Percentiles rank a stretch among this genome's conserved stretches.
These are phyloP conservation scores for Eutrigla gurnardus DNA, from an alignment of 2,797 vertebrate species.

Conservation along the genomic window DNA sequence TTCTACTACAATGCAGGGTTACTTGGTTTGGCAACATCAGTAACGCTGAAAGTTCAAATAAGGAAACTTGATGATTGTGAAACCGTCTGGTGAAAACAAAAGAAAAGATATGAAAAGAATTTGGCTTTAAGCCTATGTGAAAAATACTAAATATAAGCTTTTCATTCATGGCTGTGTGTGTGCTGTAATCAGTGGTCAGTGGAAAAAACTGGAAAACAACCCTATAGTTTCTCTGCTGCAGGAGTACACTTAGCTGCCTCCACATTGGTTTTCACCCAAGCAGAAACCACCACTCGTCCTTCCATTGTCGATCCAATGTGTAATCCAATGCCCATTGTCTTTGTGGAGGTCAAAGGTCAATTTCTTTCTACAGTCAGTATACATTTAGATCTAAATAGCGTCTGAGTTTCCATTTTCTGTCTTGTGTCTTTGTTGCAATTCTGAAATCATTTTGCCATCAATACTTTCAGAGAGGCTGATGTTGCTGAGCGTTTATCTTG, in stretches of 20 bases:
- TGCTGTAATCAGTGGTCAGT: constrained; percentile 43
- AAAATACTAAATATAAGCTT: constrained; percentile 14
- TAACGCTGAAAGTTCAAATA: background rate
- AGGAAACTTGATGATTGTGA: background rate
- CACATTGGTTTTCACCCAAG: constrained; percentile 23
- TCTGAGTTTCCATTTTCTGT: background rate
- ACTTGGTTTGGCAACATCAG: background rate
- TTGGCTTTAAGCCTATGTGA: background rate
- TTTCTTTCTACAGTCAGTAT: background rate
- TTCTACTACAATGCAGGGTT: constrained; percentile 1
- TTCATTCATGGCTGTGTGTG: constrained; percentile 32
- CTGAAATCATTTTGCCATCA: background rate
- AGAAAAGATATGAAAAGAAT: constrained; percentile 4
- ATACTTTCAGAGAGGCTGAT: background rate
- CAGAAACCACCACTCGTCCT: constrained; percentile 7
- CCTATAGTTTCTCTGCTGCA: constrained; percentile 24
- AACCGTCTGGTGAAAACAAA: background rate
- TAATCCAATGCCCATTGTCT: background rate
- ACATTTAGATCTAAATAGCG: background rate
- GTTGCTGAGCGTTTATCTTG: background rate
- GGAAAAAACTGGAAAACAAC: constrained; percentile 19
- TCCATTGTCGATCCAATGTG: background rate
- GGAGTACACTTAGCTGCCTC: constrained; percentile 9
- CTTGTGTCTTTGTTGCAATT: background rate
- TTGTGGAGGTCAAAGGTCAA: constrained; percentile 1